Evolutionary conservation across 2,113 vertebrate genomes (phyloP), one percentile per base, ranked within the genome.

Genomic region (Eolophus roseicapilla): DNA sequence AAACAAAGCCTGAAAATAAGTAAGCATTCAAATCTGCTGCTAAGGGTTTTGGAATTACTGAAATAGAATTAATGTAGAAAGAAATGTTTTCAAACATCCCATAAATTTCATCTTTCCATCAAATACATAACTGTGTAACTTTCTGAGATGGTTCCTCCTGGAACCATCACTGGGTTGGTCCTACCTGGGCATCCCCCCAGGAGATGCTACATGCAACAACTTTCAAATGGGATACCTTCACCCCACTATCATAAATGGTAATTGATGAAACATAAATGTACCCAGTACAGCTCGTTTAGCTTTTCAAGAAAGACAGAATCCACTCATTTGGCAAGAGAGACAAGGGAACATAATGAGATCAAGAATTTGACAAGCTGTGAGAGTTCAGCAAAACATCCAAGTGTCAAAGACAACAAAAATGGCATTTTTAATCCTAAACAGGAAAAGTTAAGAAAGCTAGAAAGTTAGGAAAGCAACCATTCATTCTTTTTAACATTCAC

Each of bases 141-240:
- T 79, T 74, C 53, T 73, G 33, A 75, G 73, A 17, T 24, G 20
- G 49, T 69, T 33, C 47, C 35, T 57, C 13, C 31, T 29, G 53
- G 15, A 25, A 33, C 14, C 19, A 27, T 70, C 37, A 31, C 1
- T 1, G 19, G 13, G 15, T 41, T 0, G 1, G 25, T 28, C 24
- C 50, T 65, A 39, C 35, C 29, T 62, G n/a, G 25, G 25, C 21
- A 43, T 60, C 21, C 29, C 17, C 21, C 31, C 53, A 64, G 43
- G 55, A 59, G 43, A 60, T 29, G n/a, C 16, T 15, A 29, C 3
- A 2, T 33, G 44, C 46, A 31, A 3, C 31, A 28, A 31, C 69
- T 92, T 87, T 82, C 13, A 17, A 18, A 49, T 6, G 29, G 25
- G 28, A 9, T 11, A 44, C 16, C 53, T n/a, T 93, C 53, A 44